phyloP scores from a whole-genome alignment of 2,888 invertebrate genomes.

The Minunthozetes semirufus region DNA sequence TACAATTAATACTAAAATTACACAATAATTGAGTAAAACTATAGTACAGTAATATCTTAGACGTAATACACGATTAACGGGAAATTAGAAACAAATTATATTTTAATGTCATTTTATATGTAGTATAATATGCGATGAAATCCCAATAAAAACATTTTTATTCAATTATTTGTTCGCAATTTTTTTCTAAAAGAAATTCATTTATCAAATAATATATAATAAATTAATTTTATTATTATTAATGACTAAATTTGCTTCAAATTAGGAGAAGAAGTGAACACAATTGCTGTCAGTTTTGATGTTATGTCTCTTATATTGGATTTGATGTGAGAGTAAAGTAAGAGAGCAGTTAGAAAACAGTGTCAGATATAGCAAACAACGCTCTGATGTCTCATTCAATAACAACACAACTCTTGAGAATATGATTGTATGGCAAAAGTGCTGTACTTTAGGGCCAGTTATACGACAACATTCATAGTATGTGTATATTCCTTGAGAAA shows the following conservation, averaged over 20 bases:
- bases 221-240: too few species aligned
- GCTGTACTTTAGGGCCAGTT: not conserved
- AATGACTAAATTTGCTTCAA: too few species aligned
- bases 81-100: not conserved
- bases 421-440: not conserved
- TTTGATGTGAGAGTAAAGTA: too few species aligned
- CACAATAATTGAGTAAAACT: not conserved
- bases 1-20: not conserved
- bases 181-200: not conserved
- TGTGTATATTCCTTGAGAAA: not conserved
- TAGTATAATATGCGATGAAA: slow-evolving; percentile 1
- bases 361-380: not conserved
- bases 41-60: not conserved
- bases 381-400: not conserved
- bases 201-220: not conserved
- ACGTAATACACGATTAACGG: not conserved
- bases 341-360: not conserved
- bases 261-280: not conserved
- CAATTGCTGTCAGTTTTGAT: not conserved
- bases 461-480: not conserved
- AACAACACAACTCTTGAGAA: slow-evolving; percentile 7
- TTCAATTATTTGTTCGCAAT: not conserved
- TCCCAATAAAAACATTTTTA: not conserved
- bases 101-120: slow-evolving; percentile 9
- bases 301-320: not conserved